These are phyloP conservation scores for Mallotus villosus DNA, from an alignment of 2,797 vertebrate species.

Conservation along the genomic window DNA sequence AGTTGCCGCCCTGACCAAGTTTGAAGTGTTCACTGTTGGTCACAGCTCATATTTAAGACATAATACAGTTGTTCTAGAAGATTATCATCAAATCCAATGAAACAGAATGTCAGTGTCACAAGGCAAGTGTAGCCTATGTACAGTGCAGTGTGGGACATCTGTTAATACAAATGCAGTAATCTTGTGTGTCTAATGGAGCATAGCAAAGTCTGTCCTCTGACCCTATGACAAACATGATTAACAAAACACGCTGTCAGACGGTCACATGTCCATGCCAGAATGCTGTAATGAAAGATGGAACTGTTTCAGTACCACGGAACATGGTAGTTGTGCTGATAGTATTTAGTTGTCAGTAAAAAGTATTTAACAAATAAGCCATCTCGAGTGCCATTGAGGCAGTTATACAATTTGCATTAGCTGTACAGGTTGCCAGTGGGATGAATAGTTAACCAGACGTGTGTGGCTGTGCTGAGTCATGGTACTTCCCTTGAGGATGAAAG, in stretches of 20 bases:
- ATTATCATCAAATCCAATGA: conserved; percentile 32
- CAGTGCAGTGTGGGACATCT: background rate
- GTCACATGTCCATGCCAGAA: conserved; percentile 7
- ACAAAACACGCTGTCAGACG: conserved; percentile 6
- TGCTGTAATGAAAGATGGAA: conserved; percentile 1
- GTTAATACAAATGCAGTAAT: background rate
- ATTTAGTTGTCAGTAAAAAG: background rate
- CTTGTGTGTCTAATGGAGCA: conserved; percentile 20
- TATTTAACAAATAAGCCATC: background rate
- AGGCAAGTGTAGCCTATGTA: background rate
- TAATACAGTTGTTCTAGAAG: conserved; percentile 34
- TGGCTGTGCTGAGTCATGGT: conserved; percentile 35
- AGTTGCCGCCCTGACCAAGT: conserved; percentile 45
- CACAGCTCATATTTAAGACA: conserved; percentile 35
- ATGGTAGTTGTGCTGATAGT: background rate
- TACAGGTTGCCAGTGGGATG: background rate
- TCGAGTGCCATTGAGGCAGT: background rate
- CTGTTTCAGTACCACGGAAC: no score
- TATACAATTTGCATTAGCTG: background rate
- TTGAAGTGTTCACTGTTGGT: conserved; percentile 62
- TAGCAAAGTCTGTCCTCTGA: background rate
- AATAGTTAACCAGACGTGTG: background rate
- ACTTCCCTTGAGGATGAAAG: conserved; percentile 28
- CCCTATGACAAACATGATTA: background rate
- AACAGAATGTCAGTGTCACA: background rate